A percentile compares a stretch with the other conserved stretches of the same genome.
Evolutionary conservation across 2,888 invertebrate species (phyloP).

Genomic region (Cantharis flavilabris): DNA sequence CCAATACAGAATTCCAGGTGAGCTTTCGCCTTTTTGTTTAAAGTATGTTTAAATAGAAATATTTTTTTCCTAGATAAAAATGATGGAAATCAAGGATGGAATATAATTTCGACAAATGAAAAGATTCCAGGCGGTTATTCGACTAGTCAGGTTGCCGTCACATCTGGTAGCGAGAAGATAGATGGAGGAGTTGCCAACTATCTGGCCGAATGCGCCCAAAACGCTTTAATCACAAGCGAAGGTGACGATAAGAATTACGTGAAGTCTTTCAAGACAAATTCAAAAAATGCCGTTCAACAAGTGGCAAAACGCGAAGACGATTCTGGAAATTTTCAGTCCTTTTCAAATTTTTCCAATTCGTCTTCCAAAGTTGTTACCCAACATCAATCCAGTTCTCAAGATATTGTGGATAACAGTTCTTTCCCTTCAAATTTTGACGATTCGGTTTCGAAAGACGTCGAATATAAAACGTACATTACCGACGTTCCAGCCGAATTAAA

Average conservation of each 20-base stretch:
- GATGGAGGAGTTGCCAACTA: slow-evolving; percentile 69
- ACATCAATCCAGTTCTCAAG: slow-evolving; percentile 31
- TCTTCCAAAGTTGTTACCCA: slow-evolving; percentile 48
- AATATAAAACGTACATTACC: slow-evolving; percentile 38
- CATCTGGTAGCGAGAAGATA: slow-evolving; percentile 67
- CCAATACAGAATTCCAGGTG: slow-evolving; percentile 40
- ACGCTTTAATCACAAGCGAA: slow-evolving; percentile 59
- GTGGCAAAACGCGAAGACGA: slow-evolving; percentile 60
- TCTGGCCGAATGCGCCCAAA: slow-evolving; percentile 66
- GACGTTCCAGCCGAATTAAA: slow-evolving; percentile 47
- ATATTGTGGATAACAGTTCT: slow-evolving; percentile 28
- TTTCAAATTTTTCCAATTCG: slow-evolving; percentile 46
- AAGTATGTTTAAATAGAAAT: no score
- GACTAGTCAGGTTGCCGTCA: slow-evolving; percentile 65
- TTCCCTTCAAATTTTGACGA: slow-evolving; percentile 6
- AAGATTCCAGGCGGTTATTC: slow-evolving; percentile 67
- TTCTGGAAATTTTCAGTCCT: slow-evolving; percentile 52
- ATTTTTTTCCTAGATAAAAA: slow-evolving; percentile 3
- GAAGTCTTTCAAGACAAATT: slow-evolving; percentile 56
- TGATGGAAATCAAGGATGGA: slow-evolving; percentile 61
- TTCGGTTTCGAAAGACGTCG: slow-evolving; percentile 5
- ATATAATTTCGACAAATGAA: slow-evolving; percentile 66
- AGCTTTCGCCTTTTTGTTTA: neutral
- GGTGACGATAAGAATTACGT: slow-evolving; percentile 61
- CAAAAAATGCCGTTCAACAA: slow-evolving; percentile 58